phyloP scores from a whole-genome alignment of 2,888 invertebrate genomes.

The Caenorhabditis wallacei region DNA sequence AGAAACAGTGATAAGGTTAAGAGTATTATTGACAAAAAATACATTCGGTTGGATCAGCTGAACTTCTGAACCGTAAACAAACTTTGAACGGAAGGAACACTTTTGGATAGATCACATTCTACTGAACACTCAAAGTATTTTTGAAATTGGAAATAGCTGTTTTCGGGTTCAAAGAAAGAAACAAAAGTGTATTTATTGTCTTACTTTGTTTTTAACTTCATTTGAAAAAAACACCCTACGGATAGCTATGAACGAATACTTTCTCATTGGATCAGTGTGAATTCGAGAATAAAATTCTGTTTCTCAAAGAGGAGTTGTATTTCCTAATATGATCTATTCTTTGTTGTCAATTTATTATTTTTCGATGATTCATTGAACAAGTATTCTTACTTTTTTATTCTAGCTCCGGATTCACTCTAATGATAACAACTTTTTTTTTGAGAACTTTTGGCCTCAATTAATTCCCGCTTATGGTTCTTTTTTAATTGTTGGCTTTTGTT shows the following conservation, averaged over 20 bases:
- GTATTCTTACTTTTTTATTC: background rate
- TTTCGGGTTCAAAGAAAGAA: too few species aligned
- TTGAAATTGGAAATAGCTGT: too few species aligned
- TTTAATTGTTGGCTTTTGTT: conserved; percentile 6
- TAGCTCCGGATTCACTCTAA: background rate
- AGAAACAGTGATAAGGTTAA: background rate
- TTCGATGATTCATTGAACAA: background rate
- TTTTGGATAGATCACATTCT: background rate
- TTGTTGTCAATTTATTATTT: background rate
- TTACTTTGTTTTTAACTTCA: too few species aligned
- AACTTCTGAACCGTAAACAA: conserved; percentile 12
- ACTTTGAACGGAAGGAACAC: background rate
- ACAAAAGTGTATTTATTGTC: too few species aligned
- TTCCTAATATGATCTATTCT: too few species aligned
- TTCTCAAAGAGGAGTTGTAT: too few species aligned
- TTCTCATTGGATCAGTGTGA: too few species aligned
- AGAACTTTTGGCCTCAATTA: background rate
- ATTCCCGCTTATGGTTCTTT: conserved; percentile 8
- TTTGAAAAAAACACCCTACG: too few species aligned
- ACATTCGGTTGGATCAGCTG: conserved; percentile 30
- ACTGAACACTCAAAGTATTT: too few species aligned
- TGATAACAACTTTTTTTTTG: background rate
- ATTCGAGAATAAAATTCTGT: too few species aligned
- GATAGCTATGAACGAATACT: too few species aligned
- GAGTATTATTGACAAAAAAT: background rate